Conservation (phyloP, 2,888 invertebrate genomes). For the Xiphydria camelus region DNA sequence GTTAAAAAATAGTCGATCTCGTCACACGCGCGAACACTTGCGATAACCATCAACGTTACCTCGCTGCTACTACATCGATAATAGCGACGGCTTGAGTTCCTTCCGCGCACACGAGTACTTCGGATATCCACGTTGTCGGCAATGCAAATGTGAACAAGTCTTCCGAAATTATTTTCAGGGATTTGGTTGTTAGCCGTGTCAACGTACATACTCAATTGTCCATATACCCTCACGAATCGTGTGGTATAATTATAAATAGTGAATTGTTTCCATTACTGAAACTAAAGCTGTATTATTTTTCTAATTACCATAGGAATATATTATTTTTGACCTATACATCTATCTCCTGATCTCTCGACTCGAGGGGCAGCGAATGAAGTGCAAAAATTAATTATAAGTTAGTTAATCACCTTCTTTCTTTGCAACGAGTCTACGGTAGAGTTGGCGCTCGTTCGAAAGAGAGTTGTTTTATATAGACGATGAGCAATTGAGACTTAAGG, state of each 20-base stretch:
- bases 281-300: conserved; percentile 54
- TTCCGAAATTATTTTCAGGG: conserved; percentile 9
- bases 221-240: conserved; percentile 33
- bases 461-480: neutral
- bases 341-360: neutral
- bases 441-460: neutral
- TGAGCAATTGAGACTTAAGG: neutral
- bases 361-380: conserved; percentile 1
- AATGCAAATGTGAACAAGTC: neutral
- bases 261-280: conserved; percentile 48
- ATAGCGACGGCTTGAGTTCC: too few species aligned
- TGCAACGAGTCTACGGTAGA: neutral
- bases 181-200: conserved; percentile 14
- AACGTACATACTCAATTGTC: conserved; percentile 42
- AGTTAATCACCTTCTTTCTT: neutral
- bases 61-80: too few species aligned
- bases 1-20: too few species aligned
- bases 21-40: too few species aligned
- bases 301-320: conserved; percentile 42
- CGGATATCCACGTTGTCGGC: neutral
- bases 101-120: too few species aligned
- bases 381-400: conserved; percentile 1
- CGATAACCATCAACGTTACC: too few species aligned
- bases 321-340: conserved; percentile 2
- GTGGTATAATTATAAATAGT: conserved; percentile 38